Evolutionary conservation across 2,113 vertebrate species (phyloP), one percentile per base, ranked within the genome.

Genomic region (Pipa parva): DNA sequence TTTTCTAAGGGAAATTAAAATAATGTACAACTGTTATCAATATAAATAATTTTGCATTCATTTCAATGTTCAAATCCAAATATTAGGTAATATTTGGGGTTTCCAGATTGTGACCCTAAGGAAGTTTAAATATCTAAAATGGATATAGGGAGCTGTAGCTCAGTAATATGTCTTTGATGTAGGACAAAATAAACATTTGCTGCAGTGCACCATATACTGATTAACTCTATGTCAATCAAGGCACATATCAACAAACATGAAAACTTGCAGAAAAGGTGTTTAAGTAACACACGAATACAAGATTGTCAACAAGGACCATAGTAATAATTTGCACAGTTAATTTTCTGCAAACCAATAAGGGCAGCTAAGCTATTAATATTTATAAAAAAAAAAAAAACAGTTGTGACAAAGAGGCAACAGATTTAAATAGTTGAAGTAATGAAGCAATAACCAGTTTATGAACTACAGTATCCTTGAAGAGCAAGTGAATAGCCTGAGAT

Each of bases 351-450:
- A 49, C 61, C 25, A 49, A 63, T 51, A 12, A 33, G 28, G 42
- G 10, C 7, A 48, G 25, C 28, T 6, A 7, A 21, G 11, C 45
- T 50, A 51, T 51, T 63, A 63, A 33, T 63, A 49, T 63, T 63
- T 29, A 67, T 57, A 46, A 42, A 45, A 26, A 27, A 12, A 60
- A 60, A 60, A 42, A 24, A 45, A 11, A n/a, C n/a, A n/a, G n/a
- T n/a, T n/a, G 7, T 60, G 58, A 45, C 13, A 45, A 18, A n/a
- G 12, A 11, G 26, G 28, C 17, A 10, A 56, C 36, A 60, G 36
- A 45, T 26, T 37, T 26, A 60, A 25, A 45, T 60, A 24, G 21
- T 24, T 60, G 58, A 60, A 45, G 37, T 60, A 60, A 60, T 60
- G 58, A 60, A 60, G 37, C 58, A 60, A 26, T 42, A 59, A 25